Evolutionary conservation across 2,113 vertebrate species (phyloP), one percentile per base, ranked within the genome.

Genomic region (Onychorhynchus coronatus): DNA sequence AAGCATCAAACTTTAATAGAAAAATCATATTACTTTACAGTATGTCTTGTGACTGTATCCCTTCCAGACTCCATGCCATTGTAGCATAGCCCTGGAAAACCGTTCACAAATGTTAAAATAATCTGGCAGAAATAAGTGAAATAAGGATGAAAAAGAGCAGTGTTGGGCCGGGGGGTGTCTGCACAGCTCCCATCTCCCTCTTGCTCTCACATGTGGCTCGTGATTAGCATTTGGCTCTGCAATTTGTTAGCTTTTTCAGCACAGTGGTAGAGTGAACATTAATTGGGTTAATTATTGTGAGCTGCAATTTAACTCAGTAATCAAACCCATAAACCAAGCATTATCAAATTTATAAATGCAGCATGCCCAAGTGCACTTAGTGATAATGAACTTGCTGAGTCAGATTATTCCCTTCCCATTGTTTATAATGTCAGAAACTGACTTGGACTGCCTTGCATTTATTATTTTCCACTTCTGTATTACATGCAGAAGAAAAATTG

Each of bases 281-380:
- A 95, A 94, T 88, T 93, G 81, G 81, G 55, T 28, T 96, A 95
- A 97, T 96, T 92, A 97, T 83, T 56, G 72, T 85, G 70, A 93
- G 85, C 92, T 95, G 68, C 96, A 97, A 97, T 97, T 97, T 97
- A 91, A 88, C 95, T 95, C 92, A 80, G 94, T 85, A 90, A 96
- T 96, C 96, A 94, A 96, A 96, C 58, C 88, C 87, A 79, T 95
- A 95, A 97, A 96, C 91, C 62, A 75, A 91, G 49, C 89, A 94
- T 97, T 97, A 96, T 94, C 85, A 77, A 94, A 96, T 96, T 89
- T 97, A 86, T 91, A 92, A 97, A 95, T 88, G 82, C 96, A 93
- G 88, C 81, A 70, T 94, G 91, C 88, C 94, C 50, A 85, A 95
- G 86, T 93, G 78, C 82, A 78, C 90, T 95, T 55, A 75, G 50